A percentile compares a stretch with the other conserved stretches of the same genome.
Evolutionary conservation across 2,113 vertebrate species (phyloP).

Genomic region (Plestiodon gilberti): DNA sequence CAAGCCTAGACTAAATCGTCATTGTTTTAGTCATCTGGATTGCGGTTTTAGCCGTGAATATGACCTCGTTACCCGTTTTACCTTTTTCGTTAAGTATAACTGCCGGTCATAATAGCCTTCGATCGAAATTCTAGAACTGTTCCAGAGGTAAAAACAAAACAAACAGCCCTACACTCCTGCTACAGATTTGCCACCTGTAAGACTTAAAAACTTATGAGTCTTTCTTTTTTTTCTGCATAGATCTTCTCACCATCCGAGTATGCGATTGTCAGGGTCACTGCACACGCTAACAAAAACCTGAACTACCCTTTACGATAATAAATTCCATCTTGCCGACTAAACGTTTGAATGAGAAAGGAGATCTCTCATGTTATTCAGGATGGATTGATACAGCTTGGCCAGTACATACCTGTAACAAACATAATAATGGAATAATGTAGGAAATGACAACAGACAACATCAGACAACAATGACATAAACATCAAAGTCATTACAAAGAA

Average conservation of each 20-base stretch:
- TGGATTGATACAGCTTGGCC: not conserved
- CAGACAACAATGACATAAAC: not conserved
- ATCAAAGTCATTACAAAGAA: not conserved
- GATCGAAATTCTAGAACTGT: not conserved
- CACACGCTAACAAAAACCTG: not conserved
- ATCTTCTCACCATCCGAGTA: not conserved
- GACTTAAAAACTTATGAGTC: not conserved
- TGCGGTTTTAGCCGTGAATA: no score
- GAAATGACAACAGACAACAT: no score
- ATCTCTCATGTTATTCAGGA: not conserved
- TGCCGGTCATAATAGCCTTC: no score
- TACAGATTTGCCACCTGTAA: not conserved
- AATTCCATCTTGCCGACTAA: not conserved
- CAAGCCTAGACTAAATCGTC: no score
- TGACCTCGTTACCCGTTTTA: no score
- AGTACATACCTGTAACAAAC: not conserved
- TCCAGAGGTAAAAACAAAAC: not conserved
- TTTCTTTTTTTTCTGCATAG: not conserved
- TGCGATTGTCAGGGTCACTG: not conserved
- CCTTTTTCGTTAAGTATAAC: no score
- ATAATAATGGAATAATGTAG: not conserved
- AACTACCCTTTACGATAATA: not conserved
- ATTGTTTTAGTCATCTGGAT: no score
- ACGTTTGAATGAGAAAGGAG: not conserved
- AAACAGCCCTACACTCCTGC: not conserved